phyloP scores from a whole-genome alignment of 2,113 vertebrate genomes.

The Merops nubicus region DNA sequence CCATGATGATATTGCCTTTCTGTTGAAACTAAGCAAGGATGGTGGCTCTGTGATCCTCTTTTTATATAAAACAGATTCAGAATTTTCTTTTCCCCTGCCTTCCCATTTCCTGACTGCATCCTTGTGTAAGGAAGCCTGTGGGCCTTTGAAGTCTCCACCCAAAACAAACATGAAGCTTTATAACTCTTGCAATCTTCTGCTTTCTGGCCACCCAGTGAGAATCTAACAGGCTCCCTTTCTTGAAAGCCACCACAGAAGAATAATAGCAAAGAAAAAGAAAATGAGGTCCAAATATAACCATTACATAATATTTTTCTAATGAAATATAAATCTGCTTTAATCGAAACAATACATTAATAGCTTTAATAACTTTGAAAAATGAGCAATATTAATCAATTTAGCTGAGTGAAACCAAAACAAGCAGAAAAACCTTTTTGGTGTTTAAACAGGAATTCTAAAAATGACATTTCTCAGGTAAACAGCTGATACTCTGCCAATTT shows the following conservation, averaged over 20 bases:
- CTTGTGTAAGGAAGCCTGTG: constrained; percentile 57
- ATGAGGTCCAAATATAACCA: constrained; percentile 53
- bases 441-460: not conserved
- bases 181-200: constrained; percentile 49
- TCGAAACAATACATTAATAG: not conserved
- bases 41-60: constrained; percentile 35
- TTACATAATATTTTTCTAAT: constrained; percentile 55
- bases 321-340: constrained; percentile 2
- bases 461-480: not conserved
- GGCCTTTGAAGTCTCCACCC: constrained; percentile 77
- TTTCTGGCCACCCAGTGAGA: constrained; percentile 78
- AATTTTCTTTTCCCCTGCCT: constrained; percentile 2
- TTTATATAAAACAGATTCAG: constrained; percentile 70
- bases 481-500: not conserved
- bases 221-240: constrained; percentile 64
- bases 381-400: not conserved
- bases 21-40: constrained; percentile 30
- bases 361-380: not conserved
- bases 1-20: constrained; percentile 9
- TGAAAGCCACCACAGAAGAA: constrained; percentile 64
- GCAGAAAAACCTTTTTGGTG: not conserved
- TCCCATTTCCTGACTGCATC: constrained; percentile 69
- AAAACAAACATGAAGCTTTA: constrained; percentile 78
- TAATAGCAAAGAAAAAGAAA: constrained; percentile 25
- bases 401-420: not conserved